Evolutionary conservation across 2,113 vertebrate species (phyloP).

Genomic region (Platysternon megacephalum): DNA sequence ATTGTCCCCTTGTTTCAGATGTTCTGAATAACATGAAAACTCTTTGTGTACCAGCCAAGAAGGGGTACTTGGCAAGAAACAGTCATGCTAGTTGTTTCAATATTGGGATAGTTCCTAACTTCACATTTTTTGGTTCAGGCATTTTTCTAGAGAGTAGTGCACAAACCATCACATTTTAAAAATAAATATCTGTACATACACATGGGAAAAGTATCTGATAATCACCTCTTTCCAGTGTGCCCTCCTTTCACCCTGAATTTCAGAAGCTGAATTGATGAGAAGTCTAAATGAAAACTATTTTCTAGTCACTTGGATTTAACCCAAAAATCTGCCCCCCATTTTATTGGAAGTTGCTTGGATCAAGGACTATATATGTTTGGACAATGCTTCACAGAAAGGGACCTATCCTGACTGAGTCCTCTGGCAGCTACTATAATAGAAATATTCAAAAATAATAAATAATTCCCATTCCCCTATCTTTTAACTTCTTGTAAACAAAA

Average conservation of each 20-base stretch:
- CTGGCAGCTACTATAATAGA: not conserved
- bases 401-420: not conserved
- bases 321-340: not conserved
- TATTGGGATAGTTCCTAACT: not conserved
- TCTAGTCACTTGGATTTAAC: not conserved
- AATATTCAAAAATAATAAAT: not conserved
- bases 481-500: not conserved
- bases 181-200: not conserved
- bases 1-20: slow-evolving; percentile 62
- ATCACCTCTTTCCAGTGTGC: not conserved
- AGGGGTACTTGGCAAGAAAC: slow-evolving; percentile 37
- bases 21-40: slow-evolving; percentile 26
- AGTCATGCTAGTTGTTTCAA: not conserved
- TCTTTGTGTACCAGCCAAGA: not conserved
- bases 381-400: not conserved
- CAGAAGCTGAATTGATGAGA: not conserved
- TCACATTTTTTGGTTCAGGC: not conserved
- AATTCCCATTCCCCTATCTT: not conserved
- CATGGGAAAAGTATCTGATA: slow-evolving; percentile 15
- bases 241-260: slow-evolving; percentile 9
- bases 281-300: not conserved
- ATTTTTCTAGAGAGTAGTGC: not conserved
- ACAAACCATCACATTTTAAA: not conserved
- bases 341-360: not conserved
- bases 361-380: not conserved